These are phyloP conservation scores for Teleopsis dalmanni DNA, from an alignment of 1,140 invertebrate species.

Conservation along the genomic window DNA sequence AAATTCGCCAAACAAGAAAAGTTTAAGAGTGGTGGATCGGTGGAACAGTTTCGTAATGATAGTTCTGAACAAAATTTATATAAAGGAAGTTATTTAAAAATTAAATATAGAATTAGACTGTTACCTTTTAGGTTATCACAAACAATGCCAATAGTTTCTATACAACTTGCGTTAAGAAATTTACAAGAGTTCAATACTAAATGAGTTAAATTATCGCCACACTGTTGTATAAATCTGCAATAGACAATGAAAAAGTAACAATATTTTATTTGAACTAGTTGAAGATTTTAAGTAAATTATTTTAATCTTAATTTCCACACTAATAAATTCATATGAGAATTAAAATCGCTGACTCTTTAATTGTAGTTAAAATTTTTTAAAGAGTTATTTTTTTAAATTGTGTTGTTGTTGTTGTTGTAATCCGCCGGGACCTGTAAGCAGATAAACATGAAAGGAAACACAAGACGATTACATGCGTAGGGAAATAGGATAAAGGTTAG, in stretches of 20 bases:
- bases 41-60: constrained; percentile 51
- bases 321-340: neutral
- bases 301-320: neutral
- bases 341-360: neutral
- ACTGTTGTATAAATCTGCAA: constrained; percentile 59
- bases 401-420: neutral
- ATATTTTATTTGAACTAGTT: constrained; percentile 1
- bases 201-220: constrained; percentile 59
- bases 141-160: constrained; percentile 54
- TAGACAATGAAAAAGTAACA: constrained; percentile 15
- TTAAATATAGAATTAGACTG: constrained; percentile 2
- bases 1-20: constrained; percentile 56
- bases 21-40: constrained; percentile 49
- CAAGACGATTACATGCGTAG: too few species aligned
- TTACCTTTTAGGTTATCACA: constrained; percentile 65
- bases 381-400: neutral
- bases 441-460: too few species aligned
- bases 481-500: too few species aligned
- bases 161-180: constrained; percentile 59
- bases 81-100: constrained; percentile 1
- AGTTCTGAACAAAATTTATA: constrained; percentile 51
- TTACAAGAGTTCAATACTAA: constrained; percentile 66
- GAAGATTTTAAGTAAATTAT: neutral
- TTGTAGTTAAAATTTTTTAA: neutral
- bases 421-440: too few species aligned